phyloP scores from a whole-genome alignment of 2,888 invertebrate species.

The Drosophila fungiperda region DNA sequence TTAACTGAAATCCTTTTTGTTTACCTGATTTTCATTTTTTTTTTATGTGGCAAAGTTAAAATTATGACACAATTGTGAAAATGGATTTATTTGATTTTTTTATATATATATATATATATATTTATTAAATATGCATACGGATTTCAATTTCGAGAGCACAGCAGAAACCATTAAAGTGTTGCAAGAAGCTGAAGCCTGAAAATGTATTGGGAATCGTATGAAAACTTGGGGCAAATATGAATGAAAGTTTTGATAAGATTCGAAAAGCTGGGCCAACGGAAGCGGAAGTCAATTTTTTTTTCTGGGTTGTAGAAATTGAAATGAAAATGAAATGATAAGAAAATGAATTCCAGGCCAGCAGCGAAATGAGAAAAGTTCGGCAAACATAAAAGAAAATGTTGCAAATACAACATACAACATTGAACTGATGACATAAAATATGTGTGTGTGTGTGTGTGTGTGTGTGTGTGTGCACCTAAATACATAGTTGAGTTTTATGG shows the following conservation, averaged over 20 bases:
- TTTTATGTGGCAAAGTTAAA: not conserved
- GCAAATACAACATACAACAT: slow-evolving; percentile 59
- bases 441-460: not conserved
- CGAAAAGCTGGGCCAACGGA: slow-evolving; percentile 62
- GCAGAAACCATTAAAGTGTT: not conserved
- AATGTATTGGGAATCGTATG: not conserved
- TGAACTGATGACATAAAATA: slow-evolving; percentile 39
- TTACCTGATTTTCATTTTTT: not conserved
- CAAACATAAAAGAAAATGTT: slow-evolving; percentile 69
- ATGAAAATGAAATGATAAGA: slow-evolving; percentile 66
- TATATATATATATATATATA: not conserved
- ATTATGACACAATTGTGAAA: not conserved
- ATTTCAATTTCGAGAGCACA: not conserved
- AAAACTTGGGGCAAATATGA: slow-evolving; percentile 23
- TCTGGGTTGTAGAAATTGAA: slow-evolving; percentile 67
- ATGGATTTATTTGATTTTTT: not conserved
- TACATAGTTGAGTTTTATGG: slow-evolving; percentile 50
- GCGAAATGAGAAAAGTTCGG: slow-evolving; percentile 70
- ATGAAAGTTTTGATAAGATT: slow-evolving; percentile 47
- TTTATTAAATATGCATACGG: not conserved
- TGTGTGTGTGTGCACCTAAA: slow-evolving; percentile 7
- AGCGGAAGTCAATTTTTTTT: slow-evolving; percentile 65
- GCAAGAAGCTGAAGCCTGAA: not conserved
- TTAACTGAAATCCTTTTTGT: not conserved
- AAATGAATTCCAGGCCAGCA: slow-evolving; percentile 35